Conservation (phyloP, 2,113 vertebrate species). For the Junco hyemalis region DNA sequence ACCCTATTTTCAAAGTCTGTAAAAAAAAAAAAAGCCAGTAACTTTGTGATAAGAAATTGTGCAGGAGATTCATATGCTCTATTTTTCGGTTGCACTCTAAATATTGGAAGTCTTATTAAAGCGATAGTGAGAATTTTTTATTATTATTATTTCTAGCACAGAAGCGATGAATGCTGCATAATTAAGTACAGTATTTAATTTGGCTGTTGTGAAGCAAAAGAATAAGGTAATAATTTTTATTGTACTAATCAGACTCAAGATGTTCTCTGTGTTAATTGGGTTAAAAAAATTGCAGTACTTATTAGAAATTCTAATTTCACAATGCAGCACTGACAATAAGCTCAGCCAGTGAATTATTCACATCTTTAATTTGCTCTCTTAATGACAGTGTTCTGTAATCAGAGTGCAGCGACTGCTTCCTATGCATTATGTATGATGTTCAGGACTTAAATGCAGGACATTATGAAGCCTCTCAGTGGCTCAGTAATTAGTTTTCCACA, state of each 20-base stretch:
- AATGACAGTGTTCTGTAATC: slow-evolving; percentile 90
- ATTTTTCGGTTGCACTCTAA: slow-evolving; percentile 69
- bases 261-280: slow-evolving; percentile 88
- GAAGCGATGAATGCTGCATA: slow-evolving; percentile 81
- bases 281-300: slow-evolving; percentile 90
- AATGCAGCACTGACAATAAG: slow-evolving; percentile 87
- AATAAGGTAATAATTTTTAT: slow-evolving; percentile 90
- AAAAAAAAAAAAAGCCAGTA: slow-evolving; percentile 27
- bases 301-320: slow-evolving; percentile 92
- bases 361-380: slow-evolving; percentile 91
- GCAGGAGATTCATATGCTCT: slow-evolving; percentile 62
- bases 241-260: slow-evolving; percentile 88
- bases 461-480: slow-evolving; percentile 86
- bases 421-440: slow-evolving; percentile 89
- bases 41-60: slow-evolving; percentile 71
- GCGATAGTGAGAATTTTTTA: slow-evolving; percentile 43
- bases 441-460: slow-evolving; percentile 89
- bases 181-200: slow-evolving; percentile 88
- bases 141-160: slow-evolving; percentile 67
- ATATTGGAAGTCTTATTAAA: slow-evolving; percentile 78
- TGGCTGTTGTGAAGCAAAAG: slow-evolving; percentile 85
- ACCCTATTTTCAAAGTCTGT: slow-evolving; percentile 56
- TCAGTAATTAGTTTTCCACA: slow-evolving; percentile 89
- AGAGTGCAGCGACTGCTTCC: slow-evolving; percentile 86
- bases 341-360: slow-evolving; percentile 90